Evolutionary conservation across 1,140 invertebrate genomes (phyloP).

Genomic region (Hyles euphorbiae): DNA sequence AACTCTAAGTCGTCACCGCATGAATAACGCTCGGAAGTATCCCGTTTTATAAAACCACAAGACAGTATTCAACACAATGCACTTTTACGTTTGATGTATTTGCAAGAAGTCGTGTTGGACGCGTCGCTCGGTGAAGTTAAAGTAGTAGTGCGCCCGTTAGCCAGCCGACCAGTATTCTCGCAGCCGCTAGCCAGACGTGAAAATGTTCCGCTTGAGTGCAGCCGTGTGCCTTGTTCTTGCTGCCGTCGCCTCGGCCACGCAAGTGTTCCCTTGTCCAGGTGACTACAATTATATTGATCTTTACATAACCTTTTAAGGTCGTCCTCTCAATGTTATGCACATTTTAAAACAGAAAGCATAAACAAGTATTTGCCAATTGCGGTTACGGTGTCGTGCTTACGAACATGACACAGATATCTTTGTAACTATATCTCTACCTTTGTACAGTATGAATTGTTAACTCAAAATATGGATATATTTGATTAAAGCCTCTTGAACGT

Average conservation of each 20-base stretch:
- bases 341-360: too few relatives aligned
- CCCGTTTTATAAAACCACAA: constrained; percentile 1
- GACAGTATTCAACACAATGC: neutral
- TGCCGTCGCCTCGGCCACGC: constrained; percentile 28
- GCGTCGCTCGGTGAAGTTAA: neutral
- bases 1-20: neutral
- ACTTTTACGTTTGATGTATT: constrained; percentile 4
- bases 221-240: constrained; percentile 29
- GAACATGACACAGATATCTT: too few relatives aligned
- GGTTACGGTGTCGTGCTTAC: too few relatives aligned
- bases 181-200: constrained; percentile 22
- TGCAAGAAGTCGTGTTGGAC: constrained; percentile 1
- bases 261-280: constrained; percentile 42
- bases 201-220: constrained; percentile 34
- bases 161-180: constrained; percentile 3
- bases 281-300: constrained; percentile 8
- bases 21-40: neutral
- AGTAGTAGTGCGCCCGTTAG: constrained; percentile 9
- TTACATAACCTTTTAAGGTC: neutral
- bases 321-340: too few relatives aligned
- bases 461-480: too few relatives aligned
- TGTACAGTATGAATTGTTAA: too few relatives aligned
- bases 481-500: neutral
- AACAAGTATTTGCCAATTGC: too few relatives aligned
- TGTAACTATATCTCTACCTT: too few relatives aligned